Conservation (phyloP, 2,888 invertebrate genomes). For the Dasypogon diadema region DNA sequence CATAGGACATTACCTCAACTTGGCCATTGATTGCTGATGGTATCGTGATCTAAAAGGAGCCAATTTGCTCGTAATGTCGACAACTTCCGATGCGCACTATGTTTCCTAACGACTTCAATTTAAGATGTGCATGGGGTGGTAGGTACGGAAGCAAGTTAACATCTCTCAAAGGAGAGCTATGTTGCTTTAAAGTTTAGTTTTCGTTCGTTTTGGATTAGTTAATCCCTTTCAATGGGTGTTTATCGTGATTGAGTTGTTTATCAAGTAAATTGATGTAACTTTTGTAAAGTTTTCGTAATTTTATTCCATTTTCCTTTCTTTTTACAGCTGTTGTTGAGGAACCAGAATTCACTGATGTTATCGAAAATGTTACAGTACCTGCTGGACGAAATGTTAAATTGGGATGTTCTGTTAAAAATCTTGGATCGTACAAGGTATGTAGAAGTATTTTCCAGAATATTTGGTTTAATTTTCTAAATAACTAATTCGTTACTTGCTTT, state of each 20-base stretch:
- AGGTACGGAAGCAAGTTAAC: neutral
- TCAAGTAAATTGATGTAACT: neutral
- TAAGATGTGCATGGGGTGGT: neutral
- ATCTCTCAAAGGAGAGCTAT: neutral
- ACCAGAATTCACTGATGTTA: conserved; percentile 91
- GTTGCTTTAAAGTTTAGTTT: conserved; percentile 6
- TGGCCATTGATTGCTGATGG: conserved; percentile 45
- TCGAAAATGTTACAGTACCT: conserved; percentile 86
- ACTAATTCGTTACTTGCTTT: too few relatives aligned
- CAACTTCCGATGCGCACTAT: conserved; percentile 41
- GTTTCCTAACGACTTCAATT: conserved; percentile 41
- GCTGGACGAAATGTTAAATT: conserved; percentile 90
- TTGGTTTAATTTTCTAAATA: too few relatives aligned
- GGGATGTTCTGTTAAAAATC: conserved; percentile 91
- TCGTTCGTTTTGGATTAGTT: too few relatives aligned
- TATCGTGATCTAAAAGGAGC: conserved; percentile 39
- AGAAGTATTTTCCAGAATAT: too few relatives aligned
- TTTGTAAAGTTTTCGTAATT: neutral
- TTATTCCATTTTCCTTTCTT: conserved; percentile 59
- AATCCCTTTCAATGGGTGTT: neutral
- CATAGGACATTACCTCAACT: conserved; percentile 42
- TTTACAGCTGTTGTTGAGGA: conserved; percentile 81
- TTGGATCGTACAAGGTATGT: conserved; percentile 89
- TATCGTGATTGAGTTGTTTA: conserved; percentile 35
- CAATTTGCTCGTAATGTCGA: conserved; percentile 44